Base-by-base conservation (phyloP, 1,140 invertebrate species). In the Chlorops oryzae region DNA sequence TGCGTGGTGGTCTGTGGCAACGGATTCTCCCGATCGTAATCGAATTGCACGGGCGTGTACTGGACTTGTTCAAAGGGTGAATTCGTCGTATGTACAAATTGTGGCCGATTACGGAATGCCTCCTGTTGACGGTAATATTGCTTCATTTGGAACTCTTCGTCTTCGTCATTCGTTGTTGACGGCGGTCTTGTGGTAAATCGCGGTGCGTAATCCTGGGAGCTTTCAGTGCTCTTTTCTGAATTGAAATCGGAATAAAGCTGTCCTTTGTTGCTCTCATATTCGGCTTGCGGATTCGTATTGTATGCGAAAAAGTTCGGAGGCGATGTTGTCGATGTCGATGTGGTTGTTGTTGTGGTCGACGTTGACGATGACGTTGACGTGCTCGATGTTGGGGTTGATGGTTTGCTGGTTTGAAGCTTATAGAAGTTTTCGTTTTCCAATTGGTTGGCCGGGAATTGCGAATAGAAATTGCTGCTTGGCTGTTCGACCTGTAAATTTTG, bases 91-190 rank as follows among this genome's bases (percentile, higher is more conserved):
- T 15, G 21, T 10, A 49, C 46, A 10, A 48, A 57, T 10, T 60
- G 56, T 0, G 66, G 66, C 0, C 67, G 61, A 47, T 70, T 63
- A 12, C 68, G 68, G 60, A 68, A 68, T 24, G 65, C 65, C 23
- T 70, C 63, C 46, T 71, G 68, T 47, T 70, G 60, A 2, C 65
- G 68, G 63, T 59, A 71, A 54, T 71, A 70, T 12, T 65, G 59
- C 50, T 71, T 71, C 68, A 71, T 71, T 28, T 59, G 64, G 6
- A 54, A 58, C 44, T 70, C 66, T 17, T 70, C 55, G 4, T 57
- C 66, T 34, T 57, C 52, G 0, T 28, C 50, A 0, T 55, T 67
- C 3, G 42, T 56, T 3, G 43, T 34, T 0, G 53, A 51, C 5
- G 66, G 57, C 0, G 62, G 63, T 2, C 62, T 54, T 2, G 62